phyloP scores from a whole-genome alignment of 2,113 vertebrate genomes.

The Caretta caretta region DNA sequence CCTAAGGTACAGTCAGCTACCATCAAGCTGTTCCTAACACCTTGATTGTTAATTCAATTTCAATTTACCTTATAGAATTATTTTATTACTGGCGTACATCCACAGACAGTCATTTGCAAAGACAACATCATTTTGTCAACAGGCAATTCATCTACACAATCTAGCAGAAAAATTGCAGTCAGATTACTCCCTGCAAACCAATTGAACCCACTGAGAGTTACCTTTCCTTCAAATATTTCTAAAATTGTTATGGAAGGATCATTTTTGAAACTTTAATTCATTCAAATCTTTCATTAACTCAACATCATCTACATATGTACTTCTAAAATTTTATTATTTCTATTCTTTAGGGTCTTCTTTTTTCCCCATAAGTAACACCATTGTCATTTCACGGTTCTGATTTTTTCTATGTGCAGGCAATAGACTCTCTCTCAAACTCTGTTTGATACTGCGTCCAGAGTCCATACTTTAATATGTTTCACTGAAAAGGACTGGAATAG shows the following conservation, averaged over 20 bases:
- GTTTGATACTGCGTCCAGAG: slow-evolving; percentile 30
- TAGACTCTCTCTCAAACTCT: fast-evolving
- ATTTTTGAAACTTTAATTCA: neutral
- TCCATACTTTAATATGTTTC: neutral
- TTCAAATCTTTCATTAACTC: neutral
- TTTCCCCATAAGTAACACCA: neutral
- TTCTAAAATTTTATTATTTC: neutral
- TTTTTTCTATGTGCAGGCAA: slow-evolving; percentile 23
- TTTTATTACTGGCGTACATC: neutral
- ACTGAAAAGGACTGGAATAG: neutral
- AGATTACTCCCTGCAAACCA: neutral
- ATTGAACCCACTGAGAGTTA: neutral
- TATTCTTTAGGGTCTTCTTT: neutral
- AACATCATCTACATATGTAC: neutral
- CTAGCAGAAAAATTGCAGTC: neutral
- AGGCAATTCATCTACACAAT: neutral
- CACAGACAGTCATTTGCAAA: neutral
- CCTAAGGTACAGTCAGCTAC: neutral
- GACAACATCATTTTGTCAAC: neutral
- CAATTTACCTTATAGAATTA: neutral
- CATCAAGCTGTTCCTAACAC: neutral
- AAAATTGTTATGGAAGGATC: fast-evolving
- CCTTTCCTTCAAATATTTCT: neutral
- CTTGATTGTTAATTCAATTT: neutral
- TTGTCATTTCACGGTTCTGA: slow-evolving; percentile 21